Evolutionary conservation across 2,113 vertebrate species (phyloP), one percentile per base, ranked within the genome.

Genomic region (Salvelinus alpinus): DNA sequence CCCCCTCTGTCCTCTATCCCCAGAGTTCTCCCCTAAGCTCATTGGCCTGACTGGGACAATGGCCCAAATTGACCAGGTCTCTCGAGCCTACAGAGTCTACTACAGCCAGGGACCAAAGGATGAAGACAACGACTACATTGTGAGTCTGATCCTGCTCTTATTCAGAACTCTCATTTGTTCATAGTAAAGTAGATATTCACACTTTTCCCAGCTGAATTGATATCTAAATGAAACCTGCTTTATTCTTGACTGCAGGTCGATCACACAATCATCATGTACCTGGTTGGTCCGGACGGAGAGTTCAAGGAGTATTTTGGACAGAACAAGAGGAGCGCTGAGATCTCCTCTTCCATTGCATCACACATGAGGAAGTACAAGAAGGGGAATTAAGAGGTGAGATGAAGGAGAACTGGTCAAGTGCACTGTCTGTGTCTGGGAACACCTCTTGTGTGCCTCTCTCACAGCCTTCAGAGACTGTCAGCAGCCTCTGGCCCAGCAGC

Each of bases 261-360:
- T 85, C 98, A 99, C 88, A 99, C 96, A 0, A 99, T 99, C 84
- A 98, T 99, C 74, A 99, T 99, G 98, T 99, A 99, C 87, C 95
- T 99, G 6, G 84, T 99, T 0, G 96, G 95, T 66, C 98, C 97
- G 0, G 94, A 97, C 44, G 97, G 97, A 4, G 81, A 90, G 20
- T 99, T 99, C 0, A 67, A 96, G 64, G 97, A 99, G 70, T 99
- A 98, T 87, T 99, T 92, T 38, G 98, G 97, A 81, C 98, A 99
- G 85, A 99, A 98, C 89, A 99, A 97, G 90, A 95, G 18, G 48
- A 94, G 81, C 0, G 0, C 71, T 4, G 97, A 99, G 91, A 98
- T 99, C 87, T 87, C 90, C 0, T 80, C 81, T 67, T 93, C 94
- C 0, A 90, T 99, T 72, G 96, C 96, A 9, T 89, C 92, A 0